Base-by-base conservation (phyloP, 2,797 vertebrate genomes). In the Lepidocolaptes lacrymiger region DNA sequence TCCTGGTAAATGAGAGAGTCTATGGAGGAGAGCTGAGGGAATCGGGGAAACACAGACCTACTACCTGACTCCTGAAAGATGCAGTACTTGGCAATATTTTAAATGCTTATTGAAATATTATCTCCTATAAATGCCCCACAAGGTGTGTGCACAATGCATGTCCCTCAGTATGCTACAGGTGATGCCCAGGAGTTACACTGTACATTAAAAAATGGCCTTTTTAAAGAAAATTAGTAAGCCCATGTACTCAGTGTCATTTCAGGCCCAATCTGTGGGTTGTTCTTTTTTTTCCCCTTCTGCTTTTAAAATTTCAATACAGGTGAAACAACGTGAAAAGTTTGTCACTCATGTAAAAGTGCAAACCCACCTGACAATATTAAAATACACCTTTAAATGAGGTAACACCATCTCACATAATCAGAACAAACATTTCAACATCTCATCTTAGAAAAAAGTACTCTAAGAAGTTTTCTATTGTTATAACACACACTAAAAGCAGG, bases 171-270 rank as follows among this genome's bases (percentile, higher is more conserved):
- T 2, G 4, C 16, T 18, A 4, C 62, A 58, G 12, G 15, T 18
- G 27, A 32, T 6, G 7, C 44, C 58, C 36, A 12, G 18, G 55
- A 89, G 41, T n/a, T 43, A 32, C 51, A 12, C 3, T 1, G 5
- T 6, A 18, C 13, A 1, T 18, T 9, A 27, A 32, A 20, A 55
- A 85, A 18, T 1, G 4, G 12, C 21, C 22, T 39, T 49, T 59
- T 27, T 14, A 9, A 58, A n/a, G 46, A 10, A 54, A 46, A 55
- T 22, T 36, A 27, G 10, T 4, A 23, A 34, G 34, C 7, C 19
- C 17, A 20, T 1, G 26, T 4, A 10, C 32, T 24, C 4, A 0
- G 8, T 10, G 27, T 3, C 3, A 2, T 21, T 79, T n/a, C 34
- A 36, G 8, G 24, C 46, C 14, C 9, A 6, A 6, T 44, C 23